A percentile compares a stretch with the other conserved stretches of the same genome.
These are phyloP conservation scores for Cylas formicarius DNA, from an alignment of 1,140 invertebrate species.

Conservation along the genomic window DNA sequence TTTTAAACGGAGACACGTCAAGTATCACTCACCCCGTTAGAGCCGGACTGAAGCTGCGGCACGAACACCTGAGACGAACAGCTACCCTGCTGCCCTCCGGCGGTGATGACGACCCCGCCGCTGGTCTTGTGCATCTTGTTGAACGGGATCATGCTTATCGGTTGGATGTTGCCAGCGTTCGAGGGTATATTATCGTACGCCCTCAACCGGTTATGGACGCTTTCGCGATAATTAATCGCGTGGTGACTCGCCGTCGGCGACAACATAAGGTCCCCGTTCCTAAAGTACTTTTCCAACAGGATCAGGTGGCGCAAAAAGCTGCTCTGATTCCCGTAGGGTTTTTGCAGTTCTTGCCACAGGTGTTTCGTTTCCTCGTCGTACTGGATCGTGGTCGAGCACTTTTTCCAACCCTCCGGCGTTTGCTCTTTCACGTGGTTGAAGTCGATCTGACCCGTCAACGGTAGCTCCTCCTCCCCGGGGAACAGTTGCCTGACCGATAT, in stretches of 20 bases:
- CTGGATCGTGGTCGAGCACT: conserved; percentile 67
- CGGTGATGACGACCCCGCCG: conserved; percentile 27
- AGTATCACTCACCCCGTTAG: conserved; percentile 10
- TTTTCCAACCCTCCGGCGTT: conserved; percentile 74
- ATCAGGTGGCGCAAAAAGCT: conserved; percentile 74
- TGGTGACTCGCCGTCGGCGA: conserved; percentile 64
- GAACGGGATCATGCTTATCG: conserved; percentile 34
- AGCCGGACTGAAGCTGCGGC: conserved; percentile 20
- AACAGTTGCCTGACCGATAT: conserved; percentile 67
- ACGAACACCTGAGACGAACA: conserved; percentile 8
- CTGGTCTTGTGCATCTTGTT: conserved; percentile 32
- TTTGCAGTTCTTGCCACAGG: conserved; percentile 71
- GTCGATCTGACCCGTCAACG: conserved; percentile 63
- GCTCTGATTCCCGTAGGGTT: conserved; percentile 77
- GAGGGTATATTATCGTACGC: conserved; percentile 59
- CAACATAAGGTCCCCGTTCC: conserved; percentile 65
- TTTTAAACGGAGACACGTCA: too few relatives aligned
- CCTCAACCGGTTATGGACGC: conserved; percentile 67
- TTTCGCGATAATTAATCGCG: conserved; percentile 68
- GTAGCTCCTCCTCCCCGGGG: conserved; percentile 72
- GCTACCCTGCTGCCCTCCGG: too few relatives aligned
- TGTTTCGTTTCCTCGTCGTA: conserved; percentile 73
- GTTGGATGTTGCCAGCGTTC: conserved; percentile 33
- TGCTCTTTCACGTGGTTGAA: conserved; percentile 56
- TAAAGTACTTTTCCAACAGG: conserved; percentile 71